phyloP scores from a whole-genome alignment of 1,140 invertebrate species.

The Orchestia grillus region DNA sequence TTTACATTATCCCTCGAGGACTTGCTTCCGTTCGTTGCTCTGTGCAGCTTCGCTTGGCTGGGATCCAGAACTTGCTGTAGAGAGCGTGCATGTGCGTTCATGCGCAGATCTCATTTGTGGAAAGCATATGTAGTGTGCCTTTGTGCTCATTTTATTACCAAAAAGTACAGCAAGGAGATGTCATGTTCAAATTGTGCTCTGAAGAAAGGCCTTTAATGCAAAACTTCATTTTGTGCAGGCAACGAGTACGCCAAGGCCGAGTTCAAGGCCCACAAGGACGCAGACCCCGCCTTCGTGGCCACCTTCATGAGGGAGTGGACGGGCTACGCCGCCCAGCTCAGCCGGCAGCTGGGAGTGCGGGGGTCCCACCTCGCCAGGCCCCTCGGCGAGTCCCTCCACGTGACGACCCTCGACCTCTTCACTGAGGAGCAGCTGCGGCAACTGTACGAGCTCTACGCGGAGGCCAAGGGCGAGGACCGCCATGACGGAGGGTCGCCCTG shows the following conservation, averaged over 20 bases:
- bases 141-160: too few relatives aligned
- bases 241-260: conserved; percentile 90
- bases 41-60: too few relatives aligned
- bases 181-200: too few relatives aligned
- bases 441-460: conserved; percentile 28
- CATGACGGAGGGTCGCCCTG: too few relatives aligned
- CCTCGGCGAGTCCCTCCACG: conserved; percentile 72
- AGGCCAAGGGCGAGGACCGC: neutral
- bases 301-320: conserved; percentile 92
- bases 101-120: too few relatives aligned
- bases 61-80: too few relatives aligned
- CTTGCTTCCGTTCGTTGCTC: too few relatives aligned
- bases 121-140: too few relatives aligned
- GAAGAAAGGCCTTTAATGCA: too few relatives aligned
- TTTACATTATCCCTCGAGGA: too few relatives aligned
- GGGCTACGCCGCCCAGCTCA: conserved; percentile 82
- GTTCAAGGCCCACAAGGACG: conserved; percentile 88
- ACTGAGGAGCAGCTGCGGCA: conserved; percentile 41
- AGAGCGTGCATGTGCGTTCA: too few relatives aligned
- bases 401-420: neutral
- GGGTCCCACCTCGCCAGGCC: conserved; percentile 74
- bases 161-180: too few relatives aligned
- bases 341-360: conserved; percentile 80
- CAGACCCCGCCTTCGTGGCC: conserved; percentile 78
- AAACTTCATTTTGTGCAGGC: conserved; percentile 71